Evolutionary conservation across 1,140 invertebrate species (phyloP).

Genomic region (Heliconius hermathena): DNA sequence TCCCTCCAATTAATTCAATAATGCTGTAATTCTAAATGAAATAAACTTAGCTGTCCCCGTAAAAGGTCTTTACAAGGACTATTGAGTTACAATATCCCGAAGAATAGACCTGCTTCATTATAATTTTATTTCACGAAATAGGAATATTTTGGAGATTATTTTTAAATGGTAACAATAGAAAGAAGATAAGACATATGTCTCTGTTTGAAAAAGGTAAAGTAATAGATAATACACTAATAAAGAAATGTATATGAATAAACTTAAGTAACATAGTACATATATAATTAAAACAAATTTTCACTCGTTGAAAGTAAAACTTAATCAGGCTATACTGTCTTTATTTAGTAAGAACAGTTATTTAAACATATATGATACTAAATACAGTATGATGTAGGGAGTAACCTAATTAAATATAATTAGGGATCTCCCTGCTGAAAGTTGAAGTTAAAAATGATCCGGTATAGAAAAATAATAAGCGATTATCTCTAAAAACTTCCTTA

Average conservation of each 20-base stretch:
- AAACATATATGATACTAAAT: too few relatives aligned
- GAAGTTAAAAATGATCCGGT: fast-evolving
- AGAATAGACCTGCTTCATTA: slow-evolving; percentile 23
- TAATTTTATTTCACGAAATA: slow-evolving; percentile 22
- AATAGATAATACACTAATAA: too few relatives aligned
- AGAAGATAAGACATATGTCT: too few relatives aligned
- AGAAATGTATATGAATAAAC: too few relatives aligned
- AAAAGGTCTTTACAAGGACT: slow-evolving; percentile 40
- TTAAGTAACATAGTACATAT: neutral
- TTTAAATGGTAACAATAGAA: too few relatives aligned
- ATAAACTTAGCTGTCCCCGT: slow-evolving; percentile 27
- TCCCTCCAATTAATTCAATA: slow-evolving; percentile 27
- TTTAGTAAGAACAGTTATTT: neutral
- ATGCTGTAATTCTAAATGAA: slow-evolving; percentile 36
- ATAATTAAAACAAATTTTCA: neutral
- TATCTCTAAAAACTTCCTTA: too few relatives aligned
- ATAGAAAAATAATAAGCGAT: too few relatives aligned
- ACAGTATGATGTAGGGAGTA: too few relatives aligned
- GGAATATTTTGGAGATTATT: too few relatives aligned
- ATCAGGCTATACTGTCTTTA: neutral
- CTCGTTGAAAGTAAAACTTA: neutral
- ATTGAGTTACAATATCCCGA: slow-evolving; percentile 36
- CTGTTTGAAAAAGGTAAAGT: too few relatives aligned
- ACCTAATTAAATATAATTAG: too few relatives aligned
- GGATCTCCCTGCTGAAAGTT: too few relatives aligned